Evolutionary conservation across 2,797 vertebrate species (phyloP), one percentile per base, ranked within the genome.

Genomic region (Dallia pectoralis): DNA sequence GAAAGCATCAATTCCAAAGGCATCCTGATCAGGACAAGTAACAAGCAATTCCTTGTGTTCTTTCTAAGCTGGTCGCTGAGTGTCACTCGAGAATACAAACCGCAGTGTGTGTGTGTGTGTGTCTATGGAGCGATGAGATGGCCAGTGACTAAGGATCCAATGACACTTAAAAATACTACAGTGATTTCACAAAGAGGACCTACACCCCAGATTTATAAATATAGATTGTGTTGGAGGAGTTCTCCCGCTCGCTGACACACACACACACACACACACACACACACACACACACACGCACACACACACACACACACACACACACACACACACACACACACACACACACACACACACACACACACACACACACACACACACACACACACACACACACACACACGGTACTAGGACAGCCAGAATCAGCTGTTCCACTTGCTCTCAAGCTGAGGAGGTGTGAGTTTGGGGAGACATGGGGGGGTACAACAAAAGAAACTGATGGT

Each of bases 101-200:
- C 69, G 74, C 74, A 67, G 82, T 85, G 85, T 88, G 85, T 89
- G 81, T 65, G 65, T 59, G 48, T 64, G 33, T 69, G 68, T 64
- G 22, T 75, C 66, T 56, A 63, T 71, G 61, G 47, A 9, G 77
- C 61, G 62, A 69, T 71, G 30, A 79, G 66, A 77, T 62, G 77
- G 65, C 70, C 83, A 76, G 69, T 87, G 86, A 89, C 87, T 84
- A 84, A 84, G 66, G 48, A 33, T 81, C 82, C 70, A 79, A 79
- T 88, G 89, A 90, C 83, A 61, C 61, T 83, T 87, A 88, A 87
- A 90, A 87, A 90, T 87, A 88, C 29, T 29, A 80, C 25, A 51
- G 16, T 44, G 27, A 36, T 63, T 79, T 79, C 70, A 81, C 70
- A 85, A 88, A 85, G 80, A 82, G 79, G 81, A 86, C 83, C 80